These are phyloP conservation scores for Pantelozetes paolii DNA, from an alignment of 2,888 invertebrate species.

Conservation along the genomic window DNA sequence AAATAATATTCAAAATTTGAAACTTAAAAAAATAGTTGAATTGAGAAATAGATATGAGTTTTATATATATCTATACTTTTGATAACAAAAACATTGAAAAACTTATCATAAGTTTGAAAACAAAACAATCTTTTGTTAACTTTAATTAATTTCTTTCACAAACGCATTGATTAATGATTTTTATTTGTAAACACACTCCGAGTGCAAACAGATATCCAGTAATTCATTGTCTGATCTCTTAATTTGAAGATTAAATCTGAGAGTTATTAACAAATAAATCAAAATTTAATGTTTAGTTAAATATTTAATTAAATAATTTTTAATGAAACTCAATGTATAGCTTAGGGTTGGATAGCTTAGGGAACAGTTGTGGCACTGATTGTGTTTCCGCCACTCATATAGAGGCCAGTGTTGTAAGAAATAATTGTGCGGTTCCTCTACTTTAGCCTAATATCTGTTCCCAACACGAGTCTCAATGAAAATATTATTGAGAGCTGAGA, in stretches of 20 bases:
- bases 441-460: slow-evolving; percentile 26
- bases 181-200: background rate
- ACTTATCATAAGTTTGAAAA: no score
- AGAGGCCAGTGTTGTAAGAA: slow-evolving; percentile 3
- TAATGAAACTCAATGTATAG: slow-evolving; percentile 2
- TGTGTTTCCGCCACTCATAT: slow-evolving; percentile 22
- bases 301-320: slow-evolving; percentile 16
- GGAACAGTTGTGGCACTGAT: slow-evolving; percentile 4
- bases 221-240: slow-evolving; percentile 1
- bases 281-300: background rate
- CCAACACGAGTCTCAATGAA: slow-evolving; percentile 32
- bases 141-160: slow-evolving; percentile 5
- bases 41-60: background rate
- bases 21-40: background rate
- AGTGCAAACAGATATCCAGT: background rate
- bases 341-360: background rate
- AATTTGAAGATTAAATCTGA: slow-evolving; percentile 1
- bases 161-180: slow-evolving; percentile 10
- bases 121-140: no score
- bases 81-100: no score
- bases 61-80: no score
- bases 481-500: slow-evolving; percentile 35
- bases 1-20: background rate
- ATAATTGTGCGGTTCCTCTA: slow-evolving; percentile 33
- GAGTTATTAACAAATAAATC: slow-evolving; percentile 30